Conservation (phyloP, 2,113 vertebrate species). For the Condylura cristata region DNA sequence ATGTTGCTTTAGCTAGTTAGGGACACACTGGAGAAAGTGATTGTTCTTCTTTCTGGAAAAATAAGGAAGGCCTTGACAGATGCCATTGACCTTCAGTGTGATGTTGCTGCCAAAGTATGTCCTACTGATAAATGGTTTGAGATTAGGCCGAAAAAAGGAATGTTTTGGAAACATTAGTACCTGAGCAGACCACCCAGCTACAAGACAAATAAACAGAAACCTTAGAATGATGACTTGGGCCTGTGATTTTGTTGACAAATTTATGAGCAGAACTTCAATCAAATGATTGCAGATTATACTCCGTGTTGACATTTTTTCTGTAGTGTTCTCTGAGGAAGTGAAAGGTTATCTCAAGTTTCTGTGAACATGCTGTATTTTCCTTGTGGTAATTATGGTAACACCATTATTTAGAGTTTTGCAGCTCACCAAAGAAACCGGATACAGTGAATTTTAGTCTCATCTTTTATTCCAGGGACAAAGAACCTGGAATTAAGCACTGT, state of each 20-base stretch:
- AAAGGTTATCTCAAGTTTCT: conserved; percentile 53
- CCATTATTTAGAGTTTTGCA: neutral
- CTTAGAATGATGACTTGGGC: neutral
- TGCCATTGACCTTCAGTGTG: neutral
- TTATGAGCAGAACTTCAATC: conserved; percentile 37
- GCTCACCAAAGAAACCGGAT: conserved; percentile 17
- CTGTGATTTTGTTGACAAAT: conserved; percentile 12
- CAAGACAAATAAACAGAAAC: neutral
- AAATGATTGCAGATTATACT: conserved; percentile 17
- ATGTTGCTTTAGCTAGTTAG: neutral
- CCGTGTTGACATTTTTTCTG: conserved; percentile 49
- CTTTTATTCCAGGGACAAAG: neutral
- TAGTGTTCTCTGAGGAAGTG: neutral
- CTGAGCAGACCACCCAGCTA: neutral
- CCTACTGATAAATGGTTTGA: neutral
- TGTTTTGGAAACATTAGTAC: neutral
- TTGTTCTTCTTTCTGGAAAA: neutral
- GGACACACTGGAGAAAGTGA: neutral
- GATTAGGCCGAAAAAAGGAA: neutral
- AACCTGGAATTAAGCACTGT: neutral
- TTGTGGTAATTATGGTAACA: neutral
- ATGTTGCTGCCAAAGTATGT: neutral
- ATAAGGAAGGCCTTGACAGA: neutral
- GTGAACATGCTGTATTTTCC: neutral
- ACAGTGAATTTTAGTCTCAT: neutral